Evolutionary conservation across 1,140 invertebrate species (phyloP).

Genomic region (Drosophila sturtevanti): DNA sequence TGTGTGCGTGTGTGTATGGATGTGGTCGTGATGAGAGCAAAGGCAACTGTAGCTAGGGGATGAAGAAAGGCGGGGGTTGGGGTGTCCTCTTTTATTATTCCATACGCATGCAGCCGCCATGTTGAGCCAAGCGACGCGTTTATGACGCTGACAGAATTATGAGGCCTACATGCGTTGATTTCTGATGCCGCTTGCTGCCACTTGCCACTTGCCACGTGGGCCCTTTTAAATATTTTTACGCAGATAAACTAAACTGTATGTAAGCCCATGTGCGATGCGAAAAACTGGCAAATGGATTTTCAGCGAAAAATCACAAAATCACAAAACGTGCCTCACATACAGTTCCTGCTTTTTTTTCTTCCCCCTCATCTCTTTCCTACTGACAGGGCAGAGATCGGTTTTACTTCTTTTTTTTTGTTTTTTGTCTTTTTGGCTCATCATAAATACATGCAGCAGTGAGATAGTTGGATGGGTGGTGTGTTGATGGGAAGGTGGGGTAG

Average conservation of each 20-base stretch:
- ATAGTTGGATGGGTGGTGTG: neutral
- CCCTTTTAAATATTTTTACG: conserved; percentile 78
- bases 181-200: conserved; percentile 44
- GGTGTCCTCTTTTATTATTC: conserved; percentile 75
- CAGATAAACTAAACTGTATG: conserved; percentile 73
- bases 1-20: conserved; percentile 23
- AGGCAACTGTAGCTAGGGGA: neutral
- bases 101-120: conserved; percentile 71
- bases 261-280: conserved; percentile 42
- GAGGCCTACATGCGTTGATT: conserved; percentile 80
- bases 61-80: conserved; percentile 30
- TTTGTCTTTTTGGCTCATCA: conserved; percentile 52
- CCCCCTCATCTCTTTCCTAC: neutral
- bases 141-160: conserved; percentile 81
- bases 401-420: neutral
- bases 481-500: conserved; percentile 4
- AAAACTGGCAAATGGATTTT: conserved; percentile 73
- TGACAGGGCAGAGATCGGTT: conserved; percentile 23
- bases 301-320: conserved; percentile 75
- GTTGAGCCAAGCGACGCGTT: conserved; percentile 76
- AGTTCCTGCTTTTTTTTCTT: neutral
- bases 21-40: neutral
- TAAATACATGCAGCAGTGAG: conserved; percentile 71
- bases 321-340: conserved; percentile 78
- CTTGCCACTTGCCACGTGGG: conserved; percentile 38